These are phyloP conservation scores for Trichonephila clavata DNA, from an alignment of 1,140 invertebrate genomes.

Conservation along the genomic window DNA sequence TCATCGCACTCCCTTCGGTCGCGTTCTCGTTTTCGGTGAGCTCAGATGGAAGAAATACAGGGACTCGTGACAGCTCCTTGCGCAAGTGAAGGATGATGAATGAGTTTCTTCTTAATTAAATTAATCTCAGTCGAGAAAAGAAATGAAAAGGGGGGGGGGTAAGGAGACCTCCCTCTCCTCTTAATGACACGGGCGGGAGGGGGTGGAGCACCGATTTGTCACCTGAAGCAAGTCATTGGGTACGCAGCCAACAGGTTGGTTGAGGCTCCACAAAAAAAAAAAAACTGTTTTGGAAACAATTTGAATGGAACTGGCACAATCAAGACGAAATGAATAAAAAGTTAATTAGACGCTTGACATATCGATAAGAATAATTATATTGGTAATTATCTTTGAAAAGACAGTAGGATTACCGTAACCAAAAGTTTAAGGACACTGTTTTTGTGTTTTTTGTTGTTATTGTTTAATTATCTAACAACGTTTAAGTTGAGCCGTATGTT, in stretches of 20 bases:
- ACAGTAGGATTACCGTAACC: no score
- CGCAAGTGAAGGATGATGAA: slow-evolving; percentile 4
- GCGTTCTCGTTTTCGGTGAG: not conserved
- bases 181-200: not conserved
- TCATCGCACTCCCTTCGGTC: not conserved
- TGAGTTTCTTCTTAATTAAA: slow-evolving; percentile 17
- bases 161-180: not conserved
- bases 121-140: not conserved
- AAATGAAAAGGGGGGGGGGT: not conserved
- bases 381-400: no score
- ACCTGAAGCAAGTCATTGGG: slow-evolving; percentile 33
- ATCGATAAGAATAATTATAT: no score
- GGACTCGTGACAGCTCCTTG: not conserved
- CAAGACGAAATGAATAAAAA: no score
- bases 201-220: slow-evolving; percentile 33
- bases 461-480: no score
- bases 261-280: no score
- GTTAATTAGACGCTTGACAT: no score
- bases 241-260: not conserved
- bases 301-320: no score
- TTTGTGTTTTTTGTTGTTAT: no score
- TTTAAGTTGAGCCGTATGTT: no score
- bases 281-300: no score
- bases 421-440: no score
- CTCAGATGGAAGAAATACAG: not conserved